A percentile compares a stretch with the other conserved stretches of the same genome.
Evolutionary conservation across 2,113 vertebrate genomes (phyloP).

Genomic region (Thermophis baileyi): DNA sequence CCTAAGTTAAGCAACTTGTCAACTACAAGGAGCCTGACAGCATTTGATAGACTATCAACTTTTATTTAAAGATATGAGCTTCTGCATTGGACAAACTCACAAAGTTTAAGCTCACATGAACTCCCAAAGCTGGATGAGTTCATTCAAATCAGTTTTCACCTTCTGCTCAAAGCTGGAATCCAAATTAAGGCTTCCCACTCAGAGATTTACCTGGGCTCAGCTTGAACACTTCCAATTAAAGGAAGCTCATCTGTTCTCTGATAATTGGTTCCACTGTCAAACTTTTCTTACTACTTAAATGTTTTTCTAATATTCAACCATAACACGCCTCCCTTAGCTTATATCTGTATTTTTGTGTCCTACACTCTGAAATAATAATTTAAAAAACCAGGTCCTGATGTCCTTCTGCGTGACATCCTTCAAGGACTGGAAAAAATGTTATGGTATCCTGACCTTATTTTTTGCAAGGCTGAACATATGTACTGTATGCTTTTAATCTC

Average conservation of each 20-base stretch:
- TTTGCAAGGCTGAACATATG: neutral
- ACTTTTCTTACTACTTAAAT: neutral
- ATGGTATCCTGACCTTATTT: neutral
- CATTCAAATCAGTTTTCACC: neutral
- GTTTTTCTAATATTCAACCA: neutral
- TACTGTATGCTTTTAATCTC: neutral
- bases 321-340: neutral
- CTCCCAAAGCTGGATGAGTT: neutral
- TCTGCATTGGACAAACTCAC: neutral
- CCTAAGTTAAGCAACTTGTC: neutral
- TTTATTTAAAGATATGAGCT: neutral
- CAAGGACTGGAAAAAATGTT: neutral
- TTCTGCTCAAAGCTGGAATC: neutral
- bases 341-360: neutral
- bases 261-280: neutral
- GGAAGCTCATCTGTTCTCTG: neutral
- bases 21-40: neutral
- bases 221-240: neutral
- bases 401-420: neutral
- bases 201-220: neutral
- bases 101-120: neutral
- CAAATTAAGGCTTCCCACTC: neutral
- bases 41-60: neutral
- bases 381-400: neutral
- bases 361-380: neutral